Conservation (phyloP, 2,888 invertebrate genomes). For the Drosophila paramelanica region DNA sequence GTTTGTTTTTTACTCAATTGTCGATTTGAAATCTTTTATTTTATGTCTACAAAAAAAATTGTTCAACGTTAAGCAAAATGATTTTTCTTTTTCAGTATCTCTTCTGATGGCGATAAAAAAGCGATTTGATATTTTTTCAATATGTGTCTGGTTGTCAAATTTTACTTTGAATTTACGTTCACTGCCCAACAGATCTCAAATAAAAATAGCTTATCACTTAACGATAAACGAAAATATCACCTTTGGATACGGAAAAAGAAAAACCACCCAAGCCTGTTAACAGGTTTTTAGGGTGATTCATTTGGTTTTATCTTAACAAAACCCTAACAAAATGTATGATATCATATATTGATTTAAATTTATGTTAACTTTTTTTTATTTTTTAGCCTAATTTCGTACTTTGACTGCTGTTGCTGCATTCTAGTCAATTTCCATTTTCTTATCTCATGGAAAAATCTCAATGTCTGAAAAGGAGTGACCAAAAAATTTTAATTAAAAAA, state of each 20-base stretch:
- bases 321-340: neutral
- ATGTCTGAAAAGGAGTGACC: conserved; percentile 29
- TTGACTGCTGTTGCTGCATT: conserved; percentile 10
- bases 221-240: neutral
- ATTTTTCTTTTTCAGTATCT: no score
- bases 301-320: no score
- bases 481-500: conserved; percentile 67
- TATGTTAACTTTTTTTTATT: neutral
- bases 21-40: no score
- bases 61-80: neutral
- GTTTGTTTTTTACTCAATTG: no score
- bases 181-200: no score
- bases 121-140: neutral
- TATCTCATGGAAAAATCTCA: conserved; percentile 32
- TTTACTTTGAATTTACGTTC: no score
- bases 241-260: neutral
- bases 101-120: neutral
- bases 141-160: neutral
- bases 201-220: neutral
- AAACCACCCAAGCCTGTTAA: neutral
- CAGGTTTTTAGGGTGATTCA: neutral
- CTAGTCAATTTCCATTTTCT: conserved; percentile 40
- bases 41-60: neutral
- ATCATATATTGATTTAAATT: neutral
- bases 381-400: conserved; percentile 24